Conservation (phyloP, 2,797 vertebrate species). For the Sebastiscus tertius region DNA sequence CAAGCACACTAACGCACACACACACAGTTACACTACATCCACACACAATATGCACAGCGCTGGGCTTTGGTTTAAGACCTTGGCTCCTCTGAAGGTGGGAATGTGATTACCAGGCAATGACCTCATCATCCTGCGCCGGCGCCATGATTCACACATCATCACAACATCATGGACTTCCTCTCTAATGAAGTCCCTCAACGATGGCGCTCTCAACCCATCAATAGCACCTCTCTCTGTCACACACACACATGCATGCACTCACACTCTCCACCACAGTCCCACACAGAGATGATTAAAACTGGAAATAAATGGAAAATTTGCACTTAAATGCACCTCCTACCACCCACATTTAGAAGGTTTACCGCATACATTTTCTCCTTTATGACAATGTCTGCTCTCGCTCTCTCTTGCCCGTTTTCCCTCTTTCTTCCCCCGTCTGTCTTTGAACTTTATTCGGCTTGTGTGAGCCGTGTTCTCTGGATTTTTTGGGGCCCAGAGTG, state of each 20-base stretch:
- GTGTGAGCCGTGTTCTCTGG: conserved; percentile 43
- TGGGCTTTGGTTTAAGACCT: conserved; percentile 64
- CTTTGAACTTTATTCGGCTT: conserved; percentile 56
- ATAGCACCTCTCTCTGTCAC: conserved; percentile 53
- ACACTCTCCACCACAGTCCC: conserved; percentile 39
- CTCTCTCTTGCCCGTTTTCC: conserved; percentile 33
- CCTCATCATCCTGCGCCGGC: conserved; percentile 80
- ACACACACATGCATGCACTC: conserved; percentile 1
- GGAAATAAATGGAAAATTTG: conserved; percentile 75
- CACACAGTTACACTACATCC: conserved; percentile 5
- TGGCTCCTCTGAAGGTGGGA: conserved; percentile 79
- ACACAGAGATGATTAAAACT: conserved; percentile 68
- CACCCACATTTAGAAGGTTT: conserved; percentile 74
- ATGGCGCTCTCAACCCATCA: conserved; percentile 59
- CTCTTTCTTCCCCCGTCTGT: conserved; percentile 26
- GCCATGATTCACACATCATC: conserved; percentile 87
- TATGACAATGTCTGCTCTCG: conserved; percentile 61
- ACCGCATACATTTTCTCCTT: conserved; percentile 67
- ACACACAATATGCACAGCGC: conserved; percentile 26
- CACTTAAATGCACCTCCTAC: conserved; percentile 69
- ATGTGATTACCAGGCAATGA: conserved; percentile 84
- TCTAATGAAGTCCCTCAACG: conserved; percentile 85
- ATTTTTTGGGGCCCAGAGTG: conserved; percentile 31
- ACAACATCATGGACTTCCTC: conserved; percentile 83
- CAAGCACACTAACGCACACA: conserved; percentile 19